Conservation (phyloP, 2,888 invertebrate species). For the Pediacus dermestoides region DNA sequence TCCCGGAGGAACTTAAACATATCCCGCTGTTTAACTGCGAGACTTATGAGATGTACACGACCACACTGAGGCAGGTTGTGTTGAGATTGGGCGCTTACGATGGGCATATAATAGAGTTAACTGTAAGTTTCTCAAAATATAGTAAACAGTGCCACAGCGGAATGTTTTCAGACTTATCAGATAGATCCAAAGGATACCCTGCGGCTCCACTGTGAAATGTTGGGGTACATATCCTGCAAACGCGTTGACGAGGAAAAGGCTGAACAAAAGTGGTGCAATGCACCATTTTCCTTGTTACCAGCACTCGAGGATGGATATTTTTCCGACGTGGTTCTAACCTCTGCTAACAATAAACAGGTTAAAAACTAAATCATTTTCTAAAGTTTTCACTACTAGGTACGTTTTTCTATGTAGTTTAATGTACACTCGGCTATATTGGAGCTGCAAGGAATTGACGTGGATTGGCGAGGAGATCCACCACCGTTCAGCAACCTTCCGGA, state of each 20-base stretch:
- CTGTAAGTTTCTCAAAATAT: constrained; percentile 5
- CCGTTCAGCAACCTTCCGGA: constrained; percentile 58
- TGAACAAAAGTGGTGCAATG: constrained; percentile 48
- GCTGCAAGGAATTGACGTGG: constrained; percentile 56
- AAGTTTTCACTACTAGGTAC: constrained; percentile 4
- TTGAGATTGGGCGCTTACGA: constrained; percentile 61
- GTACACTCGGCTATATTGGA: constrained; percentile 58
- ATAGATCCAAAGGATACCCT: constrained; percentile 54
- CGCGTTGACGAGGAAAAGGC: constrained; percentile 52
- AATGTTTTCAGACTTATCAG: constrained; percentile 31
- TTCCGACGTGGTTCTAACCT: constrained; percentile 56
- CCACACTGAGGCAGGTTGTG: constrained; percentile 36
- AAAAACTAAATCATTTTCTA: constrained; percentile 12
- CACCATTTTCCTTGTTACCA: constrained; percentile 60
- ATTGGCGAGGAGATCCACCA: constrained; percentile 55
- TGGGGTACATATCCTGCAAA: constrained; percentile 62
- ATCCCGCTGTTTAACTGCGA: constrained; percentile 64
- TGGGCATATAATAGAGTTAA: constrained; percentile 64
- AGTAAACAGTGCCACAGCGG: constrained; percentile 9
- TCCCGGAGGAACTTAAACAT: constrained; percentile 52
- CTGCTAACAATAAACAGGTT: constrained; percentile 55
- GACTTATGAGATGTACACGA: constrained; percentile 59
- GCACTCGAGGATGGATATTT: constrained; percentile 65
- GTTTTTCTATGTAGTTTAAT: constrained; percentile 50
- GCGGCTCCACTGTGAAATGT: constrained; percentile 59